Base-by-base conservation (phyloP, 2,888 invertebrate genomes). In the Punctoribates punctum region DNA sequence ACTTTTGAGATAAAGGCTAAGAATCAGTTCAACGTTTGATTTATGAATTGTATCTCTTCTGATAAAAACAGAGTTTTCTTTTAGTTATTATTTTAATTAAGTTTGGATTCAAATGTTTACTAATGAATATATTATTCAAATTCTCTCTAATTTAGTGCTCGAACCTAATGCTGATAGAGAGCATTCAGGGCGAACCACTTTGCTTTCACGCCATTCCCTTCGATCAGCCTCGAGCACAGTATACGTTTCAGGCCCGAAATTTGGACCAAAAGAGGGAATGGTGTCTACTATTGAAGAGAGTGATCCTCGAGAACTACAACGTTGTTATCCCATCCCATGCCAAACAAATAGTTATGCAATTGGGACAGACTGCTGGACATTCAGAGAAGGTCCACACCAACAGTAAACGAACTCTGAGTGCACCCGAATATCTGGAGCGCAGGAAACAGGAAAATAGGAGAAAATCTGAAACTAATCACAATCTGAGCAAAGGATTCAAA, bases 141-240 rank as follows among this genome's bases (percentile, higher is more conserved):
- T 75, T 79, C 79, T 78, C 62, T 76, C 74, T 82, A 82, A 81
- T 87, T 73, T 85, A 97, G 96, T 96, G 96, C 86, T 95, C 95
- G 82, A 96, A 96, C 86, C 88, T 97, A 86, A 97, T 97, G 96
- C 85, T 97, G 78, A 94, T 96, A 81, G 97, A 97, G 84, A 93
- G 94, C 82, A 92, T 97, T 81, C 90, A 93, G 75, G 94, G 94
- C 25, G 96, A 96, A 81, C 93, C 96, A 54, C 88, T 95, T 73
- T 94, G 94, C 82, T 98, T 97, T 86, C 96, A 96, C 86, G 93
- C 96, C 81, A 91, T 97, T 82, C 96, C 96, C 65, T 96, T 95
- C 86, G 94, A 97, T 86, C 94, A 94, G 86, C 96, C 96, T 78
- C 88, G 93, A 77, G 87, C 91, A 77, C 95, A 96, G 85, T 93